Conservation (phyloP, 1,140 invertebrate genomes). For the Protaetia brevitarsis region DNA sequence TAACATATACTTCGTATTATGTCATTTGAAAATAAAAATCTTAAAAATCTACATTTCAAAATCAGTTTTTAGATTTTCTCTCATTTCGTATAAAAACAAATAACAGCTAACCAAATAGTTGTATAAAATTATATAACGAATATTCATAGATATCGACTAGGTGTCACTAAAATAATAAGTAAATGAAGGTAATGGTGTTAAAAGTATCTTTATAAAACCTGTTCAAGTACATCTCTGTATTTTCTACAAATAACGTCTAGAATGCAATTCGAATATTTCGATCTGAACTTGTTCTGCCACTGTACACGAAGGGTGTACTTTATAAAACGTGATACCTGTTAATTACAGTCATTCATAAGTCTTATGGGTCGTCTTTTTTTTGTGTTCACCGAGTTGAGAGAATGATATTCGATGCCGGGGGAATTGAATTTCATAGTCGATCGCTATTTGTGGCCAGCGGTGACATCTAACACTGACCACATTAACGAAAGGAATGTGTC, state of each 20-base stretch:
- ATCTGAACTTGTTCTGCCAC: background rate
- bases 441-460: slow-evolving; percentile 30
- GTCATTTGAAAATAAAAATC: too few species aligned
- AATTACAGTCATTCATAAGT: slow-evolving; percentile 30
- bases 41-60: too few species aligned
- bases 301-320: slow-evolving; percentile 19
- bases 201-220: too few species aligned
- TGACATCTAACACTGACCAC: slow-evolving; percentile 34
- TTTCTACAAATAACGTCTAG: background rate
- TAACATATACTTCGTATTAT: too few species aligned
- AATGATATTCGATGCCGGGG: slow-evolving; percentile 30
- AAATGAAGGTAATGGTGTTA: too few species aligned
- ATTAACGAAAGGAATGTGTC: slow-evolving; percentile 34
- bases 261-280: slow-evolving; percentile 4
- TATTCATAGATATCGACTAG: too few species aligned
- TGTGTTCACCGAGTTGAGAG: slow-evolving; percentile 27
- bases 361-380: slow-evolving; percentile 8
- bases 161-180: too few species aligned
- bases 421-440: slow-evolving; percentile 31
- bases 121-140: too few species aligned
- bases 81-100: too few species aligned
- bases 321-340: slow-evolving; percentile 24
- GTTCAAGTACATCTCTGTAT: background rate
- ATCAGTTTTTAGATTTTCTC: too few species aligned
- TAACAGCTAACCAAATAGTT: too few species aligned